phyloP scores from a whole-genome alignment of 2,888 invertebrate genomes.

The Brachynemurus nebulosus region DNA sequence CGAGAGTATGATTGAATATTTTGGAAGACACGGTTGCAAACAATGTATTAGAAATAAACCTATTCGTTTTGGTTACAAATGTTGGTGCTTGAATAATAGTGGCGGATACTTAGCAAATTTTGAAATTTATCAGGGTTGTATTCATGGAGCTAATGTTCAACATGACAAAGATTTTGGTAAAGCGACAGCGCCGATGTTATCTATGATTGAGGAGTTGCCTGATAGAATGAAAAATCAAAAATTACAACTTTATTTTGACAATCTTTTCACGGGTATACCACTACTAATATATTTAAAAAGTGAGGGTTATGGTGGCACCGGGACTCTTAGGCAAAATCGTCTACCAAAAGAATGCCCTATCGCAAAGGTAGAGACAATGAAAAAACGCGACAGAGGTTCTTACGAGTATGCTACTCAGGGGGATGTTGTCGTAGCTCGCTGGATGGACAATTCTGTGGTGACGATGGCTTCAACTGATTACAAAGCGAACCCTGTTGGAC shows the following conservation, averaged over 20 bases:
- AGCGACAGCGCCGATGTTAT: conserved; percentile 16
- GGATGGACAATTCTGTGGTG: no score
- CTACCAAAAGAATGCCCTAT: conserved; percentile 16
- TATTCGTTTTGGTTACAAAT: conserved; percentile 23
- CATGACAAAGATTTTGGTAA: conserved; percentile 20
- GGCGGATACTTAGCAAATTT: conserved; percentile 20
- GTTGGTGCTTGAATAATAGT: conserved; percentile 20
- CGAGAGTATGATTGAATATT: conserved; percentile 24
- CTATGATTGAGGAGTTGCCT: conserved; percentile 17
- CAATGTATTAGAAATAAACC: conserved; percentile 24
- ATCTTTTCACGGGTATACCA: conserved; percentile 17
- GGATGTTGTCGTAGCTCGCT: no score
- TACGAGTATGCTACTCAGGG: conserved; percentile 14
- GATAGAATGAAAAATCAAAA: conserved; percentile 13
- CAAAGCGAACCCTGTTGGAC: conserved; percentile 12
- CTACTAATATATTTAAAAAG: conserved; percentile 14
- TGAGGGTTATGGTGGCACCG: conserved; percentile 16
- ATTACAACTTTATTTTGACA: conserved; percentile 19
- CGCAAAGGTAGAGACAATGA: conserved; percentile 11
- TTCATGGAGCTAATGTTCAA: conserved; percentile 16
- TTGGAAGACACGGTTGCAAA: conserved; percentile 22
- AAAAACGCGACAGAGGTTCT: conserved; percentile 15
- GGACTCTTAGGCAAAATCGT: conserved; percentile 18
- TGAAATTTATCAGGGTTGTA: conserved; percentile 22
- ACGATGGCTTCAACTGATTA: no score